These are phyloP conservation scores for Clupea harengus DNA, from an alignment of 2,113 vertebrate species.

Conservation along the genomic window DNA sequence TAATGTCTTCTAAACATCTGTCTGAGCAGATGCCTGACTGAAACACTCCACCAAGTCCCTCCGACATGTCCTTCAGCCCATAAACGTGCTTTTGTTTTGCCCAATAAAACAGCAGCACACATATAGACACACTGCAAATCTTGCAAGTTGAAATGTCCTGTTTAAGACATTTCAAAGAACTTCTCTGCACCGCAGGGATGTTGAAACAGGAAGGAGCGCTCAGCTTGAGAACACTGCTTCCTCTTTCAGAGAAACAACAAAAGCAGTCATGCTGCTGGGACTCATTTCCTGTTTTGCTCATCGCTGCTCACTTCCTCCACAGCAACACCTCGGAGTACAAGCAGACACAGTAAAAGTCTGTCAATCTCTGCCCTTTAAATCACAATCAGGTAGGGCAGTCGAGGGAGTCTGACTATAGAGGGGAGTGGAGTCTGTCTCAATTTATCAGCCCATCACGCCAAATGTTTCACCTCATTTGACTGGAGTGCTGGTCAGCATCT, in stretches of 20 bases:
- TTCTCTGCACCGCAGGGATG: background rate
- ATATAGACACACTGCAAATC: background rate
- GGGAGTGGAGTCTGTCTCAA: background rate
- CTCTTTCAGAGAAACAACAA: slow-evolving; percentile 43
- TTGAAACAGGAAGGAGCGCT: slow-evolving; percentile 33
- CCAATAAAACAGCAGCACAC: background rate
- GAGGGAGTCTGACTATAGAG: background rate
- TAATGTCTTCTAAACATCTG: background rate
- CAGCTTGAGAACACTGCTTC: slow-evolving; percentile 38
- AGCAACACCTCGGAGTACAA: background rate
- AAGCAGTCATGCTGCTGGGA: background rate
- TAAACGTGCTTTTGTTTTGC: background rate
- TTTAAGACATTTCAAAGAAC: background rate
- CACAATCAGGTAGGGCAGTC: background rate
- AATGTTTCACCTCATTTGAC: background rate
- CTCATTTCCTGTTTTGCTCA: slow-evolving; percentile 7
- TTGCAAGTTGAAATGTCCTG: background rate
- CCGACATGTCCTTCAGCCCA: no score
- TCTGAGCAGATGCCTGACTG: background rate
- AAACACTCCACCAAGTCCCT: background rate
- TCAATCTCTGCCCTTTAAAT: background rate
- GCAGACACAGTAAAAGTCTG: background rate
- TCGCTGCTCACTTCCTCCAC: background rate
- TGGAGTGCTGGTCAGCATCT: background rate
- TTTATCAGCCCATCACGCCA: background rate